Conservation (phyloP, 2,797 vertebrate genomes). For the Pterois miles region DNA sequence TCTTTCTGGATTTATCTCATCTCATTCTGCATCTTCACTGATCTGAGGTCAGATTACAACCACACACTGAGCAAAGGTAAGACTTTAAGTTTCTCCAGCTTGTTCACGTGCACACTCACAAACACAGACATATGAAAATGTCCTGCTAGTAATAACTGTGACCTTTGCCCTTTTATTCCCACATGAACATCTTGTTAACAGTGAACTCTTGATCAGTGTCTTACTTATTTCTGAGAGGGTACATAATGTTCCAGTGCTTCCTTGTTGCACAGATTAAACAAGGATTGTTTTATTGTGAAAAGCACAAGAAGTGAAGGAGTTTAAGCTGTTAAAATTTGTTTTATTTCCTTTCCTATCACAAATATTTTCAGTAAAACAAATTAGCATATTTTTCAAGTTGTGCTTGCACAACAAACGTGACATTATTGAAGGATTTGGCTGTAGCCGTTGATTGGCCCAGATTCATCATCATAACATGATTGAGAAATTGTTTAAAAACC, state of each 20-base stretch:
- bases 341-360: neutral
- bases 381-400: neutral
- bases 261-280: neutral
- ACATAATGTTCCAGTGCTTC: neutral
- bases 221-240: neutral
- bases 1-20: neutral
- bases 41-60: neutral
- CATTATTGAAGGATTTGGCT: no score
- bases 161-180: neutral
- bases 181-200: neutral
- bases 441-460: neutral
- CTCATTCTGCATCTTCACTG: no score
- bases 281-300: neutral
- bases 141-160: neutral
- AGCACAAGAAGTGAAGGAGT: neutral
- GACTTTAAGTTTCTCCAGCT: neutral
- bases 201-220: neutral
- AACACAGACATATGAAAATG: neutral
- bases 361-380: no score
- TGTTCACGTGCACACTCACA: neutral
- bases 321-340: neutral
- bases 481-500: neutral
- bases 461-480: neutral
- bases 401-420: no score
- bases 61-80: constrained; percentile 13